Base-by-base conservation (phyloP, 2,888 invertebrate genomes). In the Phengaris arion region DNA sequence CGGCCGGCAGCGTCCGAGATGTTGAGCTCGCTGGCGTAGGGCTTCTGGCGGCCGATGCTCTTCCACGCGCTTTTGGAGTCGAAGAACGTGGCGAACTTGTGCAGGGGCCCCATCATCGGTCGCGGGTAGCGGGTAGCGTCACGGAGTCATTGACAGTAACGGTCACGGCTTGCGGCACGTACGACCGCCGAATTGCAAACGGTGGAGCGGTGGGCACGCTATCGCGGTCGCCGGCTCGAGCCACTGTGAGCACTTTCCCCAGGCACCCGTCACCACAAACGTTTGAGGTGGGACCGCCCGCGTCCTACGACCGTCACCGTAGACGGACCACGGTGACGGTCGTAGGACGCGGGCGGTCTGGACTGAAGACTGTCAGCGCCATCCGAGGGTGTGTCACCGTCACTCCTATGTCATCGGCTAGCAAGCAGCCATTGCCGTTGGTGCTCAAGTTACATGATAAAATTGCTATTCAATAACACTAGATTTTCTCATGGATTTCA, bases 81-180 rank as follows among this genome's bases (percentile, higher is more conserved):
- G 84, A 95, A 95, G 79, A 95, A 91, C 76, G 95, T 94, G 79
- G 95, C 95, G 75, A 95, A 91, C 84, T 94, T 94, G 81, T 95
- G 94, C 68, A 95, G 85, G 54, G 95, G 95, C 82, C 94, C 95
- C 95, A 95, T 95, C 75, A 35, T 77, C 46, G n/a, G 57, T 12
- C 51, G 12, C 10, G 55, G 13, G 74, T 48, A 74, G 77, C 69
- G n/a, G 74, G 72, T 15, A 55, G 22, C 15, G 75, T 52, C 74
- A 35, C 46, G 35, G 54, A 13, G 45, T 68, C 68, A 68, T 68
- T 46, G 68, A 68, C 68, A 68, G 68, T 68, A 68, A 46, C 64
- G 64, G 64, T 64, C 45, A 10, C 64, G 10, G 64, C 64, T 22
- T 35, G 35, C 35, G 35, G 35, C 35, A 35, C 35, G 35, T 4